phyloP scores from a whole-genome alignment of 92 coral and sea anemone species.

The Nematostella vectensis region DNA sequence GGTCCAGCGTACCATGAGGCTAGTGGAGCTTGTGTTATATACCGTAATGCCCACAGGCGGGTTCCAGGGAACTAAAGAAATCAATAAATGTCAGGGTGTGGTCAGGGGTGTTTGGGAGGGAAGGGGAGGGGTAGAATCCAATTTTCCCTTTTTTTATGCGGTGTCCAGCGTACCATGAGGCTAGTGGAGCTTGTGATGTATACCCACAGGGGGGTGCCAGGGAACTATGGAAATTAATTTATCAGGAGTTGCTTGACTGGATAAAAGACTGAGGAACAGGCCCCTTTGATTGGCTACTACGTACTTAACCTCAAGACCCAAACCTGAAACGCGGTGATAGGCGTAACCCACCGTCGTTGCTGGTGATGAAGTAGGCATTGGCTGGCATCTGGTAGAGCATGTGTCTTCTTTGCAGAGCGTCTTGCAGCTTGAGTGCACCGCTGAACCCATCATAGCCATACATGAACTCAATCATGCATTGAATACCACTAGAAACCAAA shows the following conservation, averaged over 20 bases:
- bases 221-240: no score
- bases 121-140: no score
- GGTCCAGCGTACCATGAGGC: conserved; percentile 35
- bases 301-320: no score
- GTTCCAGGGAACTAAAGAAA: conserved; percentile 20
- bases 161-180: conserved; percentile 63
- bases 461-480: conserved; percentile 34
- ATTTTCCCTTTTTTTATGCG: no score
- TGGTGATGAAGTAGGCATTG: conserved; percentile 23
- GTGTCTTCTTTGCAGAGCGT: conserved; percentile 20
- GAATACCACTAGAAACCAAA: conserved; percentile 14
- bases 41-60: conserved; percentile 12
- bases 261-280: no score
- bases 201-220: conserved; percentile 26
- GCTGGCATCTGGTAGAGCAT: conserved; percentile 40
- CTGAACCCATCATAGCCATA: conserved; percentile 34
- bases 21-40: conserved; percentile 23
- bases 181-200: conserved; percentile 70
- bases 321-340: no score
- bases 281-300: no score
- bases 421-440: conserved; percentile 48
- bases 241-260: no score
- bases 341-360: conserved; percentile 36
- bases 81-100: not conserved
- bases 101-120: no score